These are phyloP conservation scores for Delichon dasypus DNA, from an alignment of 2,797 vertebrate genomes.

Conservation along the genomic window DNA sequence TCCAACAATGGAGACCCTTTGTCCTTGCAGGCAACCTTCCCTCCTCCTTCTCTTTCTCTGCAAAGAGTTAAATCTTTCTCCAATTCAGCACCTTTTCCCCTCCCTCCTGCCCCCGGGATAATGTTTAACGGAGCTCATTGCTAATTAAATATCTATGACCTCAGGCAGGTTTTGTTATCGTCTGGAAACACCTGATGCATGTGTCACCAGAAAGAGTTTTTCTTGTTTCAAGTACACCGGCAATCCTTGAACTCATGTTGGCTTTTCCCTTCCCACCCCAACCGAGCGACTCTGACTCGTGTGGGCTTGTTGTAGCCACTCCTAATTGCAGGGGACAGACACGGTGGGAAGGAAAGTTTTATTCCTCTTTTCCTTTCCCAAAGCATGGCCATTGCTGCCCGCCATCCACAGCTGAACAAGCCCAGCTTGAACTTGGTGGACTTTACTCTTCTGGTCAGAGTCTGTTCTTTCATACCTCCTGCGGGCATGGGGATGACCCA, in stretches of 20 bases:
- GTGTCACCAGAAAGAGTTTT: constrained; percentile 60
- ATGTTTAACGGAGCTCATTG: constrained; percentile 63
- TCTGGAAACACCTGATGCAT: constrained; percentile 67
- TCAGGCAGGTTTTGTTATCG: constrained; percentile 68
- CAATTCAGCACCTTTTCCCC: background rate
- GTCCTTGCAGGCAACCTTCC: background rate
- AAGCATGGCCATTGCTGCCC: rapidly evolving
- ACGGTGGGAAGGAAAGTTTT: rapidly evolving
- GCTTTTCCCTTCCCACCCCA: constrained; percentile 36
- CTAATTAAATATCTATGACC: constrained; percentile 71
- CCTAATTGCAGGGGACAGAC: background rate
- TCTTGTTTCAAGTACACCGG: constrained; percentile 43
- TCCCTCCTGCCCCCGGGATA: constrained; percentile 37
- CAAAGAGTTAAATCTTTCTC: constrained; percentile 52
- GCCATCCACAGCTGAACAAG: rapidly evolving
- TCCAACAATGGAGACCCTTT: background rate
- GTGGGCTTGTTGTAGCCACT: background rate
- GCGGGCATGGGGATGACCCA: background rate
- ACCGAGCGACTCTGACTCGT: rapidly evolving
- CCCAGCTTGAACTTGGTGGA: background rate
- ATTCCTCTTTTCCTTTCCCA: background rate
- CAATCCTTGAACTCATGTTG: constrained; percentile 41
- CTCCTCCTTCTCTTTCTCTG: background rate
- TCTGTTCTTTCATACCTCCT: background rate
- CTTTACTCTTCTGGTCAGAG: background rate